Percentiles rank a stretch among this genome's conserved stretches.
These are phyloP conservation scores for Macrosiphum euphorbiae DNA, from an alignment of 2,888 invertebrate species.

Conservation along the genomic window DNA sequence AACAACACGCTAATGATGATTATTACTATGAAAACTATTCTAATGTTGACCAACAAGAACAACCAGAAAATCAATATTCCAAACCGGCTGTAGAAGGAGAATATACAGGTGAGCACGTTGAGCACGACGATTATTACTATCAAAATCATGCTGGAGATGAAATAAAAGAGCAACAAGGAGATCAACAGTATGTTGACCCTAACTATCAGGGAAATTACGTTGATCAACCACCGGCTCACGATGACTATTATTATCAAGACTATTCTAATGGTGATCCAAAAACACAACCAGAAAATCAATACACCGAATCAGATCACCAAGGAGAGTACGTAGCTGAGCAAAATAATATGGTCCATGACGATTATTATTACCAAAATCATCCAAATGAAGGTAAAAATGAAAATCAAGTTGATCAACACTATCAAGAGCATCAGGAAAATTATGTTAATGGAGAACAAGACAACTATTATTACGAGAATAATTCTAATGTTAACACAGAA, in stretches of 20 bases:
- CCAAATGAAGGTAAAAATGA: neutral
- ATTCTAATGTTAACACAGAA: constrained; percentile 5
- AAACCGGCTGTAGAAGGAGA: neutral
- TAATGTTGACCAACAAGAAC: constrained; percentile 1
- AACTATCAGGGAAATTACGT: constrained; percentile 7
- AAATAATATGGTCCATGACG: neutral
- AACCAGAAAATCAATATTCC: constrained; percentile 11
- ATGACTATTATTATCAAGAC: constrained; percentile 37
- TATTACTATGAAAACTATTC: constrained; percentile 46
- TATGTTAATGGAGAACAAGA: neutral
- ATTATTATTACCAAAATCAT: constrained; percentile 46
- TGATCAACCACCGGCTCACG: neutral
- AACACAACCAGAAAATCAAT: constrained; percentile 20
- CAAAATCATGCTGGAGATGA: neutral
- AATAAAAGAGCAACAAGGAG: neutral
- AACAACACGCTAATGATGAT: constrained; percentile 6
- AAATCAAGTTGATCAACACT: constrained; percentile 1
- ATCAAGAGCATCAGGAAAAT: constrained; percentile 15
- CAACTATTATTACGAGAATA: constrained; percentile 40
- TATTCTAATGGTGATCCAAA: neutral
- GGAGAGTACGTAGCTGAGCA: neutral
- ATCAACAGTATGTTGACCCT: constrained; percentile 11
- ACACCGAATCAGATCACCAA: neutral
- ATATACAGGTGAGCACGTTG: neutral
- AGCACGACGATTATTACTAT: constrained; percentile 44